Percentiles rank a stretch among this genome's conserved stretches.
phyloP scores from a whole-genome alignment of 2,797 vertebrate genomes.

The Falco columbarius region DNA sequence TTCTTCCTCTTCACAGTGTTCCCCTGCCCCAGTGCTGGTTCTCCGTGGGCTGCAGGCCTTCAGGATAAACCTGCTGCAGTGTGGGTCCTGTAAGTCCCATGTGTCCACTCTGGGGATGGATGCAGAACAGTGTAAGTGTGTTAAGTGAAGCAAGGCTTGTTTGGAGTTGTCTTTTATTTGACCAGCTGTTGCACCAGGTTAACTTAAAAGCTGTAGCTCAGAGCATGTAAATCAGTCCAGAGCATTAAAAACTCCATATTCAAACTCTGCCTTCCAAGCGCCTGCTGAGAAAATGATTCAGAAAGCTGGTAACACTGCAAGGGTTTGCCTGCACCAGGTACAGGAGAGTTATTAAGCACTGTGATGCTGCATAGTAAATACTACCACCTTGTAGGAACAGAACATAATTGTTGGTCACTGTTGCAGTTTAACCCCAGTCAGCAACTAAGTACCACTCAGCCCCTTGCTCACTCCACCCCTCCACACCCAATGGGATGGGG shows the following conservation, averaged over 20 bases:
- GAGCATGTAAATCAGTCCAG: not conserved
- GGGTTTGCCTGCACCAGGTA: not conserved
- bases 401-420: not conserved
- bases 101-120: not conserved
- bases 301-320: not conserved
- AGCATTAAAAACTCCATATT: not conserved
- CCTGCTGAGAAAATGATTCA: not conserved
- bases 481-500: too few relatives aligned
- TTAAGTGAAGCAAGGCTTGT: not conserved
- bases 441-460: too few relatives aligned
- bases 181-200: not conserved
- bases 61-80: not conserved
- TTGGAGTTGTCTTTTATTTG: not conserved
- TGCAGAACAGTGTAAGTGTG: not conserved
- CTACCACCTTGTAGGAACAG: not conserved
- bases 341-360: not conserved
- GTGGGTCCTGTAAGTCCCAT: too few relatives aligned
- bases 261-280: not conserved
- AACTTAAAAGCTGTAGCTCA: not conserved
- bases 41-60: not conserved
- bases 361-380: not conserved
- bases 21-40: not conserved
- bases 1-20: not conserved
- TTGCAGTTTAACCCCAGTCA: too few relatives aligned
- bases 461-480: too few relatives aligned